Evolutionary conservation across 1,140 invertebrate species (phyloP).

Genomic region (Pararge aegeria): DNA sequence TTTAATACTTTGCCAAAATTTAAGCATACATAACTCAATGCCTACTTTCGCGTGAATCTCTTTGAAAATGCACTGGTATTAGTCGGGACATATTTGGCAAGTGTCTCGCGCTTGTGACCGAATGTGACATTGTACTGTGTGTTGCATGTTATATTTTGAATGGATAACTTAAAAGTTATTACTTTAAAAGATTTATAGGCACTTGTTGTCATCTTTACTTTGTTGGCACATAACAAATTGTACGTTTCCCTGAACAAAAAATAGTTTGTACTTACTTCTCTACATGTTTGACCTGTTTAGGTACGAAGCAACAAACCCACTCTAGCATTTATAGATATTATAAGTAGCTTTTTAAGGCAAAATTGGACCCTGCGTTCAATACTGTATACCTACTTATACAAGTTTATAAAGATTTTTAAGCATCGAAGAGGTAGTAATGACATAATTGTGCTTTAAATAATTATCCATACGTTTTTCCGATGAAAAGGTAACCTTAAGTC

Average conservation of each 20-base stretch:
- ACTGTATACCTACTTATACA: no score
- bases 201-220: background rate
- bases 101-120: background rate
- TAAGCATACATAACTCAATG: background rate
- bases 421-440: no score
- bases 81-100: background rate
- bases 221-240: background rate
- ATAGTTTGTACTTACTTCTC: background rate
- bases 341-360: no score
- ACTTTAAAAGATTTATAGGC: background rate
- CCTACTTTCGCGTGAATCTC: background rate
- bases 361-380: no score
- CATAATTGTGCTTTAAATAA: no score
- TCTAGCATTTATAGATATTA: no score
- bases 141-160: background rate
- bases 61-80: background rate
- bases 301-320: no score
- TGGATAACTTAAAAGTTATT: background rate
- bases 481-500: no score
- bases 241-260: background rate
- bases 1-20: background rate
- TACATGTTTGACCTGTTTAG: no score
- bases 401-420: no score
- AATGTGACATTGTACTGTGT: background rate
- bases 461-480: no score